Evolutionary conservation across 2,888 invertebrate genomes (phyloP), one percentile per base, ranked within the genome.

Genomic region (Philonicus albiceps): DNA sequence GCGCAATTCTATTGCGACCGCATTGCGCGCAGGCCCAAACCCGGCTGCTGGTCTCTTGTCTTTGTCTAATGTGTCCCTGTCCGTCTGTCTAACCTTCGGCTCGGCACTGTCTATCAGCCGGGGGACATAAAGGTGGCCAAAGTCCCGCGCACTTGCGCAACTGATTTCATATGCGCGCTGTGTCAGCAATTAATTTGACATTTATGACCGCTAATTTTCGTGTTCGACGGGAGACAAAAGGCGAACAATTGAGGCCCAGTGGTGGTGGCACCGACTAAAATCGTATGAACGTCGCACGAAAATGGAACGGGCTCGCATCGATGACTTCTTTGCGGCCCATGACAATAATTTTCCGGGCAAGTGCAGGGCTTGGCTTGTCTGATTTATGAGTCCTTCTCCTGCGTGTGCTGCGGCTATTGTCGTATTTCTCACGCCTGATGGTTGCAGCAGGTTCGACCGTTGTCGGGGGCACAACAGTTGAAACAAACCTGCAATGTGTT

Each of bases 161-260:
- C 64, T 83, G 64, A 83, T 72, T 83, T 72, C 22, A 72, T 83
- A 83, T 83, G 83, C 83, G 37, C 27, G 3, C 49, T 16, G 19
- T 75, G 85, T 74, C 30, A 85, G 30, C 64, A 85, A 85, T 85
- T 85, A 85, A 85, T 85, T 85, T 49, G 85, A 85, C 85, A 74
- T 85, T 85, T 75, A 85, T 85, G 74, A 85, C 75, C 75, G 73
- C 43, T 85, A 85, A 85, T 85, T 85, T 84, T 72, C 64, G 49
- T 30, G 80, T 80, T 31, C 53, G 55, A 55, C 80, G n/a, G 37
- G 30, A 80, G 53, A 80, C 49, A 49, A 80, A 43, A 80, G 53
- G 53, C 80, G 55, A 80, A 80, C 80, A 80, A 80, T 80, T 22
- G 80, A 19, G 11, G n/a, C 49, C n/a, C 19, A 2, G 49, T n/a